Conservation (phyloP, 2,797 vertebrate genomes). For the Melanogrammus aeglefinus region DNA sequence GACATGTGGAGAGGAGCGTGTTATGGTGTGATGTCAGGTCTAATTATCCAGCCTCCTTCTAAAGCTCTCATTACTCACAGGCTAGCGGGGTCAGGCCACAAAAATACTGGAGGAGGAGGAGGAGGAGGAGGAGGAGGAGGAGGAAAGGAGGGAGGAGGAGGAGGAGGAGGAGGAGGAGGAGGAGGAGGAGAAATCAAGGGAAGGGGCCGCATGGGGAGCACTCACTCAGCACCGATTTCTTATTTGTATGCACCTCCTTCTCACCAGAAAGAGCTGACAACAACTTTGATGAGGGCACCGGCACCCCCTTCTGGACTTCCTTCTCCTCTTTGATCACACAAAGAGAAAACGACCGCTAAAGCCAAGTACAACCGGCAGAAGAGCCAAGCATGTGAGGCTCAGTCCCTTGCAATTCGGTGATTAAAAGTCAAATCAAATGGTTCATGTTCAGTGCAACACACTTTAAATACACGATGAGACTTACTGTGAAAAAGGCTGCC, state of each 20-base stretch:
- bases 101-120: slow-evolving; percentile 9
- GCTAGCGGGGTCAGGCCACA: slow-evolving; percentile 41
- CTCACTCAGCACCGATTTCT: slow-evolving; percentile 38
- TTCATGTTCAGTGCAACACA: background rate
- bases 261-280: slow-evolving; percentile 30
- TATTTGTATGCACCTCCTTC: slow-evolving; percentile 41
- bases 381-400: background rate
- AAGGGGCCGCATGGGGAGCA: slow-evolving; percentile 56
- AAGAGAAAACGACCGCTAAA: slow-evolving; percentile 13
- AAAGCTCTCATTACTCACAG: slow-evolving; percentile 68
- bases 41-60: slow-evolving; percentile 68
- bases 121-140: slow-evolving; percentile 25
- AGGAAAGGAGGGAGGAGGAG: slow-evolving; percentile 30
- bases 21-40: slow-evolving; percentile 69
- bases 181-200: slow-evolving; percentile 13
- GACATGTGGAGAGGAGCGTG: slow-evolving; percentile 43
- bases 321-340: slow-evolving; percentile 30
- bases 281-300: slow-evolving; percentile 61
- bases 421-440: background rate
- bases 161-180: slow-evolving; percentile 32
- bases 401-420: background rate
- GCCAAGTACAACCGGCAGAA: background rate
- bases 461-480: background rate
- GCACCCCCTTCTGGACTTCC: slow-evolving; percentile 39
- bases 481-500: background rate